Evolutionary conservation across 1,140 invertebrate species (phyloP), one percentile per base, ranked within the genome.

Genomic region (Theocolax elegans): DNA sequence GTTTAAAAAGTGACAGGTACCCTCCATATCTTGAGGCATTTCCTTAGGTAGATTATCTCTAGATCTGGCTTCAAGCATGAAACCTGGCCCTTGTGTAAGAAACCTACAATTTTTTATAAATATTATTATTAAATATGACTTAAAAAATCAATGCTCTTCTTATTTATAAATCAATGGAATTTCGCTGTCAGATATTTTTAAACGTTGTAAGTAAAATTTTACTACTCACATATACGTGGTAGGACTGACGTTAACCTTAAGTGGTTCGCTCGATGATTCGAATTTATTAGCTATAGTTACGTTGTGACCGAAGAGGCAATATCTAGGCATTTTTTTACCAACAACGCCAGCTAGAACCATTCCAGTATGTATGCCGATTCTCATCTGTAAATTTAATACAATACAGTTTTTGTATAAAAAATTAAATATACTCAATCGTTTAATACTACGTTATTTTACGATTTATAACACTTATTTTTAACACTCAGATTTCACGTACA

Each of bases 221-320:
- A n/a, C n/a, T 21, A 31, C 92, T 93, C 90, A 97, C 96, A 91
- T 88, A 81, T 95, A 92, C 25, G 95, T 97, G 7, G 94, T 96
- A 3, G 96, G 96, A 81, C 95, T 97, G 74, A 97, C 90, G 82
- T 97, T 97, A 77, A 97, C 94, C 82, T 90, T 90, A 59, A 96
- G 87, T 0, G 95, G 94, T 83, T 96, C 95, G 64, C 95, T 97
- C 35, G 93, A 90, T 0, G 95, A 97, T 84, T 97, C 96, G 79
- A 97, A 97, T 86, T 96, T 97, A 84, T 97, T 97, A 23, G 95
- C 95, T 49, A 97, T 87, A 1, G 95, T 97, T 12, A 97, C 95
- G 79, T 97, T 96, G 83, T 96, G 93, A 0, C 95, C 95, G 76
- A 96, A 96, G 19, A 97, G 90, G 78, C 95, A 97, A 77, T 96